Conservation (phyloP, 1,140 invertebrate species). For the Heliothis virescens region DNA sequence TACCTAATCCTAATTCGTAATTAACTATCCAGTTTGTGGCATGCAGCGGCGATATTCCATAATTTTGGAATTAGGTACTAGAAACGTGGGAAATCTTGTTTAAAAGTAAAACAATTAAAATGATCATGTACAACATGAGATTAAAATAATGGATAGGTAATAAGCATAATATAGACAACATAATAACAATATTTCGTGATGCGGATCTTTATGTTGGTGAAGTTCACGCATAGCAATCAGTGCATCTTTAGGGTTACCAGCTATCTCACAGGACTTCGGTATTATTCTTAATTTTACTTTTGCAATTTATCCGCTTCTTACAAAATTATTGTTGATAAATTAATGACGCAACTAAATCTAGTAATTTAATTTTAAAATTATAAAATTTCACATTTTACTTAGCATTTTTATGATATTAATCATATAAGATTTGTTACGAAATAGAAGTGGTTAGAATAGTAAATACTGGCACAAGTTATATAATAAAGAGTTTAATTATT, state of each 20-base stretch:
- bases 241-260: conserved; percentile 8
- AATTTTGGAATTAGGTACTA: too few species aligned
- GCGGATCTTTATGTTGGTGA: conserved; percentile 17
- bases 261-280: too few species aligned
- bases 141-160: background rate
- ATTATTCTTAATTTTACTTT: too few species aligned
- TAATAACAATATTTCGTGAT: conserved; percentile 23
- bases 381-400: background rate
- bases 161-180: background rate
- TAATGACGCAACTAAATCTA: too few species aligned
- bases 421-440: background rate
- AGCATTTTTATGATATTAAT: background rate
- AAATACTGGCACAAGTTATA: background rate
- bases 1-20: background rate
- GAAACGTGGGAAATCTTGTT: too few species aligned
- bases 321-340: too few species aligned
- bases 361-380: background rate
- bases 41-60: too few species aligned
- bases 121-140: too few species aligned
- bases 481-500: background rate
- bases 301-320: too few species aligned
- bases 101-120: too few species aligned
- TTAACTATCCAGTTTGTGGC: too few species aligned
- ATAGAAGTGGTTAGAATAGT: background rate
- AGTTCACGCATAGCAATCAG: conserved; percentile 23